Evolutionary conservation across 1,140 invertebrate species (phyloP).

Genomic region (Trinorchestia longiramus): DNA sequence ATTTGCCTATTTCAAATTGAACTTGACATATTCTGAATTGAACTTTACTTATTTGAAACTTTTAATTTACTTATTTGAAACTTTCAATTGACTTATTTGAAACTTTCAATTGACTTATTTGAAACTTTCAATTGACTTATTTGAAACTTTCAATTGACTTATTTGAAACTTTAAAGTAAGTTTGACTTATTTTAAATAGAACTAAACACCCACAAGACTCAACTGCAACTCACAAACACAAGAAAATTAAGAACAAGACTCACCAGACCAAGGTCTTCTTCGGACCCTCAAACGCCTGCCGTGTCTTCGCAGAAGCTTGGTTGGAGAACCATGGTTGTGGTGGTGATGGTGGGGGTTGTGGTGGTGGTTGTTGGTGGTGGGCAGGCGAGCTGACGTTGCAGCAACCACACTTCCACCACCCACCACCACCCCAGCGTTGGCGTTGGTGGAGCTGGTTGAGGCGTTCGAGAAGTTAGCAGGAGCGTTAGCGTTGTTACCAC

Average conservation of each 20-base stretch:
- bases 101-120: too few relatives aligned
- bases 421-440: not conserved
- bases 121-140: too few relatives aligned
- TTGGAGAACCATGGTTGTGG: conserved; percentile 74
- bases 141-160: too few relatives aligned
- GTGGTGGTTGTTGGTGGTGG: not conserved
- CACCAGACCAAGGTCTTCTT: conserved; percentile 76
- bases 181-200: too few relatives aligned
- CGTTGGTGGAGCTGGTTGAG: not conserved
- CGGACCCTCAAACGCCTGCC: conserved; percentile 86
- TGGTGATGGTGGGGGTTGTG: conserved; percentile 57
- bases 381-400: not conserved
- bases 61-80: too few relatives aligned
- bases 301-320: conserved; percentile 85
- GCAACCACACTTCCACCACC: not conserved
- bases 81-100: too few relatives aligned
- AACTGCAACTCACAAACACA: too few relatives aligned
- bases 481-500: not conserved
- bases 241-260: conserved; percentile 18
- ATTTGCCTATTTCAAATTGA: too few relatives aligned
- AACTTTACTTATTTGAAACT: too few relatives aligned
- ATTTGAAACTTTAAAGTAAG: too few relatives aligned
- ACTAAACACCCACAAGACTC: too few relatives aligned
- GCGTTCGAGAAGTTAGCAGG: not conserved
- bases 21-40: too few relatives aligned